Evolutionary conservation across 2,888 invertebrate genomes (phyloP).

Genomic region (Acholoe squamosa): DNA sequence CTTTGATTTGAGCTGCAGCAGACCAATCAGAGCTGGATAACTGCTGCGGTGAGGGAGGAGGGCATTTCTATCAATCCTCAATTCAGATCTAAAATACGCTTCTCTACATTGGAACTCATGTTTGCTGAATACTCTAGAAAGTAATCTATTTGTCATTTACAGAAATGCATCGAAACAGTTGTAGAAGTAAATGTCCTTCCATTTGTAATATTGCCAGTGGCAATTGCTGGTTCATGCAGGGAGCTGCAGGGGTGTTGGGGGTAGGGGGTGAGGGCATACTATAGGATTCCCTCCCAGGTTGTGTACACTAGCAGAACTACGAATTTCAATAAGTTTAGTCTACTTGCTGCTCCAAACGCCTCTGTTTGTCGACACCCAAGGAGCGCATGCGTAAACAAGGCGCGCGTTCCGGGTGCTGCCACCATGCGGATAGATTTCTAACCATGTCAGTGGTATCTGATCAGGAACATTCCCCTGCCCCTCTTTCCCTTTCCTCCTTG

Average conservation of each 20-base stretch:
- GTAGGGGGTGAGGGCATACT: background rate
- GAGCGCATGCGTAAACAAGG: constrained; percentile 30
- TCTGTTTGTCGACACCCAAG: constrained; percentile 46
- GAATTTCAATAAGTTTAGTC: constrained; percentile 54
- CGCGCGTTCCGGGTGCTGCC: constrained; percentile 1
- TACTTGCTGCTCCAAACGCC: background rate
- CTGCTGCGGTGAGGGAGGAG: no score
- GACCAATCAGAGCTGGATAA: constrained; percentile 31
- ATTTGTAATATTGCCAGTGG: background rate
- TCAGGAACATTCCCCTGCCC: background rate
- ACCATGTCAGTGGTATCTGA: constrained; percentile 14
- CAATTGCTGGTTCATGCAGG: no score
- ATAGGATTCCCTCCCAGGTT: background rate
- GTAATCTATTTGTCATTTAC: background rate
- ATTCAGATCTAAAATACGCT: no score
- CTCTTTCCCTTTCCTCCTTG: background rate
- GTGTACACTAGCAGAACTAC: constrained; percentile 28
- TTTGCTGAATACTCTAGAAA: background rate
- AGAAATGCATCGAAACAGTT: background rate
- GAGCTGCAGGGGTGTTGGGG: background rate
- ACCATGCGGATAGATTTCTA: constrained; percentile 3
- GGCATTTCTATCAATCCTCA: no score
- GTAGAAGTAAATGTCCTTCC: background rate
- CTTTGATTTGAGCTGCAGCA: no score
- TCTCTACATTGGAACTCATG: background rate